These are phyloP conservation scores for Axis porcinus DNA, from an alignment of 2,113 vertebrate species.

Conservation along the genomic window DNA sequence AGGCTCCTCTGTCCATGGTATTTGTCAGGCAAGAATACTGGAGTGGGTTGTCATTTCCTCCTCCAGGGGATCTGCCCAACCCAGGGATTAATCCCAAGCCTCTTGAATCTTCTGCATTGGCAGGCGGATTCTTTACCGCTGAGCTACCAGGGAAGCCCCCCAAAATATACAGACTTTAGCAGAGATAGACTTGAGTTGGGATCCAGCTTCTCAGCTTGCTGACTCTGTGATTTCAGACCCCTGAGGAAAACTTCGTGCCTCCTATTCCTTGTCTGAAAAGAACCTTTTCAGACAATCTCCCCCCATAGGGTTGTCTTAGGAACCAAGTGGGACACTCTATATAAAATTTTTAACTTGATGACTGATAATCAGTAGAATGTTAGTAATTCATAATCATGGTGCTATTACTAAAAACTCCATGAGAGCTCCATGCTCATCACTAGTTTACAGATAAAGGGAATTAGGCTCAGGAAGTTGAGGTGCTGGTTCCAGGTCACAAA, in stretches of 20 bases:
- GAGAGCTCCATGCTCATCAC: neutral
- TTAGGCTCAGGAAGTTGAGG: neutral
- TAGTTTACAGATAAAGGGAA: neutral
- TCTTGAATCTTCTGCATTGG: neutral
- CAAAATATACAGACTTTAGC: neutral
- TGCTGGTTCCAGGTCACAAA: neutral
- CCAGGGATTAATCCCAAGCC: neutral
- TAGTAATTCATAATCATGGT: neutral
- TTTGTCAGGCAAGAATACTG: neutral
- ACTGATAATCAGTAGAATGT: neutral
- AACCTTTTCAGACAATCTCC: neutral
- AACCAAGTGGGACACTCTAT: neutral
- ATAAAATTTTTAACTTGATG: neutral
- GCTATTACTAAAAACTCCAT: neutral
- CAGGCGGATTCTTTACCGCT: neutral
- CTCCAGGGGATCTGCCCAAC: neutral
- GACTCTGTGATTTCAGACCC: neutral
- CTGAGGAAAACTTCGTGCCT: neutral
- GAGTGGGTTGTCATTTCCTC: neutral
- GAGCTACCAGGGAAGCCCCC: neutral
- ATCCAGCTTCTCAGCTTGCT: neutral
- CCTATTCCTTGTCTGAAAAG: neutral
- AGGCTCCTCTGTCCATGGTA: neutral
- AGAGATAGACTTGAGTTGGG: neutral
- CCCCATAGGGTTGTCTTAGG: neutral